Evolutionary conservation across 64 coral and sea anemone genomes (phyloP).

Genomic region (Actinia equina): DNA sequence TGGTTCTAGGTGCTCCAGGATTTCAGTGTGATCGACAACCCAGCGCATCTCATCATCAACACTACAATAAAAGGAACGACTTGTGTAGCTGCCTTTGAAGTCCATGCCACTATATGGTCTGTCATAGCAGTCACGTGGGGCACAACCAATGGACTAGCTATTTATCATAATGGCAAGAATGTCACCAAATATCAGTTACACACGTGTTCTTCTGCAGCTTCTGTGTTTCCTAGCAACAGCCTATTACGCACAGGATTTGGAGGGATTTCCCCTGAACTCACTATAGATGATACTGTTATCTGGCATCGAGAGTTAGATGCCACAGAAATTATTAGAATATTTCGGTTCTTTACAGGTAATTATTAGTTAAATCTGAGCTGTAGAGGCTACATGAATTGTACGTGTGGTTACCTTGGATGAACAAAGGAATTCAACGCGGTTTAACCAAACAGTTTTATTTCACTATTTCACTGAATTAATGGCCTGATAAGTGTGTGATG

Average conservation of each 20-base stretch:
- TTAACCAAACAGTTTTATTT: no score
- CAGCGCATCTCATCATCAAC: not conserved
- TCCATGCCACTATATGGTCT: not conserved
- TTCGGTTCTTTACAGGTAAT: constrained; percentile 10
- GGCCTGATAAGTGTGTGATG: no score
- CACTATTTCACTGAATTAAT: no score
- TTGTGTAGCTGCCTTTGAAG: not conserved
- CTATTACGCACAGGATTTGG: not conserved
- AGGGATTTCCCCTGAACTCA: not conserved
- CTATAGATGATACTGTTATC: not conserved
- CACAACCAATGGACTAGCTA: not conserved
- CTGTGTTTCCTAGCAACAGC: not conserved
- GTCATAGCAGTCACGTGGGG: not conserved
- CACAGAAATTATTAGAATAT: not conserved
- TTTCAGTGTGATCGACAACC: not conserved
- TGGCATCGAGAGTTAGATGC: not conserved
- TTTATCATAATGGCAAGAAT: constrained; percentile 18
- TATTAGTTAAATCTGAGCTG: not conserved
- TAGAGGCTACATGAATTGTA: no score
- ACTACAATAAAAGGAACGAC: not conserved
- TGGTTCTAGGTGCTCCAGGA: constrained; percentile 19
- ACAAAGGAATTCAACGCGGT: no score
- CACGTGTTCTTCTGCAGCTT: not conserved
- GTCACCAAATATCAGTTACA: not conserved
- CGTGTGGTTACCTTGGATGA: no score